These are phyloP conservation scores for Chirona hameri DNA, from an alignment of 2,888 invertebrate genomes.

Conservation along the genomic window DNA sequence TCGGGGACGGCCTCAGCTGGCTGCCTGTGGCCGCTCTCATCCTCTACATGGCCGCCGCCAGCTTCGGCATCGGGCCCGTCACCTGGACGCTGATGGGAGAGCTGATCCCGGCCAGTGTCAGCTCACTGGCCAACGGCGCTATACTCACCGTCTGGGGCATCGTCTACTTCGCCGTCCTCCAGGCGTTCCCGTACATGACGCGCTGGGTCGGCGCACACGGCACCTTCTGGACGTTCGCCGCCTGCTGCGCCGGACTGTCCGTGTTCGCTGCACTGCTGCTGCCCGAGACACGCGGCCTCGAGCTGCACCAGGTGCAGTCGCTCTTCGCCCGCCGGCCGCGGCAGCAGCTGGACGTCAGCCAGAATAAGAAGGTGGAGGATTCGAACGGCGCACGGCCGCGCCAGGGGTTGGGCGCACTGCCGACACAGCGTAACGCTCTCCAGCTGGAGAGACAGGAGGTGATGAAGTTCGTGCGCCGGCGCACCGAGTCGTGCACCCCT, in stretches of 20 bases:
- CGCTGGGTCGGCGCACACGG: not conserved
- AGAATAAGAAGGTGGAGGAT: not conserved
- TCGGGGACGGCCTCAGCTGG: slow-evolving; percentile 43
- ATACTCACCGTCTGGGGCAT: slow-evolving; percentile 34
- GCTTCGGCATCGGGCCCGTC: slow-evolving; percentile 39
- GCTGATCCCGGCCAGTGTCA: slow-evolving; percentile 38
- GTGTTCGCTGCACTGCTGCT: not conserved
- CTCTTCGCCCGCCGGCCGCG: not conserved
- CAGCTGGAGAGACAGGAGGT: not conserved
- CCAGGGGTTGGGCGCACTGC: not conserved
- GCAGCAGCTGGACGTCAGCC: not conserved
- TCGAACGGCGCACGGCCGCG: not conserved
- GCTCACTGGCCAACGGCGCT: slow-evolving; percentile 37
- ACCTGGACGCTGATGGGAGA: slow-evolving; percentile 39
- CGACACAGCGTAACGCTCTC: not conserved
- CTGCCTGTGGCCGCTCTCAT: slow-evolving; percentile 43
- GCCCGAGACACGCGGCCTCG: not conserved
- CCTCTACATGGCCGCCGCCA: slow-evolving; percentile 38
- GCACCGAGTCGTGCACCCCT: not conserved
- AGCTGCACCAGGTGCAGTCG: not conserved
- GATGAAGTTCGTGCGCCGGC: not conserved
- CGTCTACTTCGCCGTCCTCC: slow-evolving; percentile 35
- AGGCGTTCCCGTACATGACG: not conserved
- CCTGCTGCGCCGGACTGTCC: not conserved
- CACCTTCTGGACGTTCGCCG: slow-evolving; percentile 22